Percentiles rank a stretch among this genome's conserved stretches.
Evolutionary conservation across 30 jellyfish, hydroid and myxozoan species (phyloP).

Genomic region (Chrysaora quinquecirrha): DNA sequence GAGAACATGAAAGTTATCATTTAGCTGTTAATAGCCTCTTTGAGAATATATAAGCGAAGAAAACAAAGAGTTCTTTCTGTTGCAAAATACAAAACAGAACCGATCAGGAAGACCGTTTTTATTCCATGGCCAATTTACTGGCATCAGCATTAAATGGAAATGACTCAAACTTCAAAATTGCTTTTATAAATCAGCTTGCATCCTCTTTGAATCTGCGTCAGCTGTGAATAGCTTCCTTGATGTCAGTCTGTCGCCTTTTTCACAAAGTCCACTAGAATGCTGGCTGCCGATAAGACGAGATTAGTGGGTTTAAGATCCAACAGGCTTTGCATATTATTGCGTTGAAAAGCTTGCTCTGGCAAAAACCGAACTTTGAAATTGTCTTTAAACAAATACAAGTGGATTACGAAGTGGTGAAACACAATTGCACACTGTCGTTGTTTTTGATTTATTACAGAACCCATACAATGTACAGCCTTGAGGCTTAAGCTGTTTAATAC

Average conservation of each 20-base stretch:
- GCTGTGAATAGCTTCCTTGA: background rate
- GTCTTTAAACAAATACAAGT: background rate
- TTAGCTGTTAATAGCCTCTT: background rate
- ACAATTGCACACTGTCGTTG: background rate
- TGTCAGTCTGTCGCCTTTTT: background rate
- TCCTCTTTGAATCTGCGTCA: background rate
- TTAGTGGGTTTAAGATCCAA: too few species aligned
- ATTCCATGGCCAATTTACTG: too few species aligned
- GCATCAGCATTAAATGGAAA: too few species aligned
- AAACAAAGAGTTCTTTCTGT: too few species aligned
- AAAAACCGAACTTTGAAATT: background rate
- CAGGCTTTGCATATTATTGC: too few species aligned
- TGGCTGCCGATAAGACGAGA: too few species aligned
- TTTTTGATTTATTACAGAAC: background rate
- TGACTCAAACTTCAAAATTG: too few species aligned
- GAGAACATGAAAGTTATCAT: background rate
- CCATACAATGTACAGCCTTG: background rate
- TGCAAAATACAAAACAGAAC: too few species aligned
- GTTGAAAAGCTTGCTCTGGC: background rate
- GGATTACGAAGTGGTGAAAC: background rate
- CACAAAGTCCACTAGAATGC: too few species aligned
- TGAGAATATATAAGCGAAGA: background rate
- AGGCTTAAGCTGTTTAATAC: conserved; percentile 1
- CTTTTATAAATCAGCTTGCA: too few species aligned
- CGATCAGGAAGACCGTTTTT: too few species aligned